Conservation (phyloP, 2,888 invertebrate genomes). For the Lapara coniferarum region DNA sequence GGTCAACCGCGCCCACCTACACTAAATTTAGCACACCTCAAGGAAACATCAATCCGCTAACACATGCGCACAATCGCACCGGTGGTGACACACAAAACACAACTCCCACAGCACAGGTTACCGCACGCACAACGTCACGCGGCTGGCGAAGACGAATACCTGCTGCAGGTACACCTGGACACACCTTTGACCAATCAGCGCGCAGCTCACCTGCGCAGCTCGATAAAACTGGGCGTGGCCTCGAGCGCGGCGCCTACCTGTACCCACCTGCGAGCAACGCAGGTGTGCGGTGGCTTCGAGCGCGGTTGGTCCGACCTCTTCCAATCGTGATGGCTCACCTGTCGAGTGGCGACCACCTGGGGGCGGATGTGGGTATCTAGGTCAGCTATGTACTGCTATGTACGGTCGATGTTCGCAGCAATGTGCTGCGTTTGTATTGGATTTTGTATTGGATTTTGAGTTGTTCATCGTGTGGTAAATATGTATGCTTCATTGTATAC, state of each 20-base stretch:
- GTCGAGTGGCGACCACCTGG: conserved; percentile 42
- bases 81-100: conserved; percentile 33
- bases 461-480: neutral
- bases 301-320: conserved; percentile 56
- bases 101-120: conserved; percentile 31
- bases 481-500: too few species aligned
- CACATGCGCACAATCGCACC: conserved; percentile 71
- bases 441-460: too few species aligned
- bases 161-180: conserved; percentile 69
- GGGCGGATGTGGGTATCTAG: conserved; percentile 39
- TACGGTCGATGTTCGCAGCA: neutral
- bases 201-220: conserved; percentile 81
- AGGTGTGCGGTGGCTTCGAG: conserved; percentile 47
- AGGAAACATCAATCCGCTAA: conserved; percentile 81
- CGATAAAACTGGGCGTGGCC: conserved; percentile 78
- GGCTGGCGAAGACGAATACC: conserved; percentile 48
- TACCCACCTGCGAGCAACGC: conserved; percentile 63
- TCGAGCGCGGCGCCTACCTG: conserved; percentile 62
- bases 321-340: conserved; percentile 61
- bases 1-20: conserved; percentile 73
- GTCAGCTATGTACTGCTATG: conserved; percentile 17
- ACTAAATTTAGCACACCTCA: conserved; percentile 80
- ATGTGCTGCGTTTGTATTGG: too few species aligned
- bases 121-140: conserved; percentile 9
- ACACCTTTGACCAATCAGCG: conserved; percentile 76